Percentiles rank a stretch among this genome's conserved stretches.
These are phyloP conservation scores for Tachyglossus aculeatus DNA, from an alignment of 2,797 vertebrate species.

Conservation along the genomic window DNA sequence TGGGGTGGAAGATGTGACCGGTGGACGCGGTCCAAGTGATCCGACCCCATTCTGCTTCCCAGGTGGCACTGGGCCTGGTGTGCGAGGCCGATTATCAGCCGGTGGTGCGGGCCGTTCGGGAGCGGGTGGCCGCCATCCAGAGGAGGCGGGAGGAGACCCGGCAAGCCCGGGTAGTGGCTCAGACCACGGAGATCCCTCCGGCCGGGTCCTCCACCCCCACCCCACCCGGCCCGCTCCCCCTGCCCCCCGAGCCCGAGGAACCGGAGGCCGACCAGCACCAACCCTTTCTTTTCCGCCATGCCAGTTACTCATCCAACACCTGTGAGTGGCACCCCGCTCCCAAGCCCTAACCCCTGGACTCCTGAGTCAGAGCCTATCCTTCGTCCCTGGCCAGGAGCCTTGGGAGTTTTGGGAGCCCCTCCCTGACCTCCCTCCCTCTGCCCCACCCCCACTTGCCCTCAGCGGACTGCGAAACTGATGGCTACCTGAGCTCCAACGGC, in stretches of 20 bases:
- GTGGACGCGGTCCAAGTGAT: neutral
- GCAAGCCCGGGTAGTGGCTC: slow-evolving; percentile 73
- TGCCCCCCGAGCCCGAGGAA: slow-evolving; percentile 87
- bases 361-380: neutral
- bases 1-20: neutral
- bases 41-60: neutral
- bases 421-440: neutral
- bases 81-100: slow-evolving; percentile 94
- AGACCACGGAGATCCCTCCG: slow-evolving; percentile 66
- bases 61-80: slow-evolving; percentile 93
- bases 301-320: slow-evolving; percentile 79
- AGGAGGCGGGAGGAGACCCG: slow-evolving; percentile 89
- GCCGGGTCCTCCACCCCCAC: slow-evolving; percentile 18
- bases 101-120: slow-evolving; percentile 92
- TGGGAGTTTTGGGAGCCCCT: neutral
- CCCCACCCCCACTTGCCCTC: slow-evolving; percentile 37
- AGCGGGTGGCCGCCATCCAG: slow-evolving; percentile 89
- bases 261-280: slow-evolving; percentile 89
- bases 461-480: slow-evolving; percentile 96
- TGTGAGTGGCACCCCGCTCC: slow-evolving; percentile 67
- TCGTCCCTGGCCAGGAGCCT: neutral
- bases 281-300: slow-evolving; percentile 82
- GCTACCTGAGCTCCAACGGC: slow-evolving; percentile 91
- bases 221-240: slow-evolving; percentile 50
- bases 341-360: neutral